Evolutionary conservation across 2,797 vertebrate genomes (phyloP).

Genomic region (Arvicola amphibius): DNA sequence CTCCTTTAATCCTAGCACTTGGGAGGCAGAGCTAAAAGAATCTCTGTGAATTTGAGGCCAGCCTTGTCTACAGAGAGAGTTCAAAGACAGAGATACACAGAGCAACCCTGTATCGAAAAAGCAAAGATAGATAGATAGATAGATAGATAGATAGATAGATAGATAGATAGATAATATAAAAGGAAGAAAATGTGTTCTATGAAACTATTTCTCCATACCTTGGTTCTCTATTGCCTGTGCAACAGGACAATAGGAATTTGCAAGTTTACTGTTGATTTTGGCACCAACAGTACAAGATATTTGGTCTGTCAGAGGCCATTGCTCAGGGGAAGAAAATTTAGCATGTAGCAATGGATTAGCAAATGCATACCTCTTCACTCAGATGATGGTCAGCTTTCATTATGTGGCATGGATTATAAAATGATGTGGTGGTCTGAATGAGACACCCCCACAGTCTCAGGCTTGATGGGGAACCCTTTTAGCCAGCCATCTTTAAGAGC

Average conservation of each 20-base stretch:
- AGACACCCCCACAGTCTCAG: not conserved
- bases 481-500: too few relatives aligned
- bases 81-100: rapidly evolving
- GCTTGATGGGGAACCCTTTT: too few relatives aligned
- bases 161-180: not conserved
- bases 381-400: not conserved
- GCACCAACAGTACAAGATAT: not conserved
- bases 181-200: not conserved
- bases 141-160: too few relatives aligned
- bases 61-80: not conserved
- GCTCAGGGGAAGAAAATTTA: not conserved
- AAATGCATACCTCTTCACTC: not conserved
- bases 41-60: not conserved
- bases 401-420: not conserved
- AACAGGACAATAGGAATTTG: not conserved
- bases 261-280: not conserved
- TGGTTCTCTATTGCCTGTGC: not conserved
- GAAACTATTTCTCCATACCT: not conserved
- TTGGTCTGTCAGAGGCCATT: not conserved
- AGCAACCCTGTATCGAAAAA: not conserved
- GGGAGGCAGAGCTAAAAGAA: not conserved
- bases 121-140: not conserved
- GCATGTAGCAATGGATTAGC: not conserved
- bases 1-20: too few relatives aligned
- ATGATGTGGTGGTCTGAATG: not conserved